These are phyloP conservation scores for Drosophila grimshawi DNA, from an alignment of 1,140 invertebrate genomes.

Conservation along the genomic window DNA sequence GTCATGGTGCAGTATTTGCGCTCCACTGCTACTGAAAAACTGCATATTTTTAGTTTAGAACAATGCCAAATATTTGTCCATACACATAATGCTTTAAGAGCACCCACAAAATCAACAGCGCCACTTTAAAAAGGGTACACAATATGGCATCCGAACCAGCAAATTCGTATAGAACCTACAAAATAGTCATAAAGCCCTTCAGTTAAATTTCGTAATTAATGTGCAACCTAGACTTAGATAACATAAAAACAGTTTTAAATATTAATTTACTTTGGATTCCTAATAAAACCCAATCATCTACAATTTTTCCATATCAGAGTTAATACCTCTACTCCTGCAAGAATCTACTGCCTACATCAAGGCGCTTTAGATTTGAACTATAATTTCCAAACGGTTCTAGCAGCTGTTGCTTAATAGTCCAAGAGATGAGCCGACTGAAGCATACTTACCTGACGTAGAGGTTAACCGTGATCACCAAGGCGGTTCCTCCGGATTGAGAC, in stretches of 20 bases:
- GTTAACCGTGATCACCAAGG: conserved; percentile 88
- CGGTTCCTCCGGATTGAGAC: conserved; percentile 87
- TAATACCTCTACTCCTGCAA: neutral
- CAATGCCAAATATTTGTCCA: conserved; percentile 44
- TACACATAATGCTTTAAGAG: conserved; percentile 28
- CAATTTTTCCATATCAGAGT: neutral
- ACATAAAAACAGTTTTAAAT: no score
- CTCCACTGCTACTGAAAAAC: conserved; percentile 16
- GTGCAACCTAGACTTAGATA: neutral
- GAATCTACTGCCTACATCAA: neutral
- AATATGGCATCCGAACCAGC: neutral
- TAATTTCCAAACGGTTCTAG: conserved; percentile 19
- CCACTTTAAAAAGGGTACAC: neutral
- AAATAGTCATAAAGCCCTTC: neutral
- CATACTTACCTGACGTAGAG: conserved; percentile 86
- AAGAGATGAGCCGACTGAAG: conserved; percentile 10
- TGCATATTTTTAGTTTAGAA: conserved; percentile 44
- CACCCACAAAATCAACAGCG: neutral
- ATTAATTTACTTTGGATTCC: no score
- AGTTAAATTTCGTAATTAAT: conserved; percentile 7
- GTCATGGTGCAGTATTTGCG: neutral
- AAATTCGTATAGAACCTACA: neutral
- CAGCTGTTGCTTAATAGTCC: neutral
- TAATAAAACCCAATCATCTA: neutral
- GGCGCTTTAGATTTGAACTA: neutral